Evolutionary conservation across 2,113 vertebrate species (phyloP).

Genomic region (Platanista minor): DNA sequence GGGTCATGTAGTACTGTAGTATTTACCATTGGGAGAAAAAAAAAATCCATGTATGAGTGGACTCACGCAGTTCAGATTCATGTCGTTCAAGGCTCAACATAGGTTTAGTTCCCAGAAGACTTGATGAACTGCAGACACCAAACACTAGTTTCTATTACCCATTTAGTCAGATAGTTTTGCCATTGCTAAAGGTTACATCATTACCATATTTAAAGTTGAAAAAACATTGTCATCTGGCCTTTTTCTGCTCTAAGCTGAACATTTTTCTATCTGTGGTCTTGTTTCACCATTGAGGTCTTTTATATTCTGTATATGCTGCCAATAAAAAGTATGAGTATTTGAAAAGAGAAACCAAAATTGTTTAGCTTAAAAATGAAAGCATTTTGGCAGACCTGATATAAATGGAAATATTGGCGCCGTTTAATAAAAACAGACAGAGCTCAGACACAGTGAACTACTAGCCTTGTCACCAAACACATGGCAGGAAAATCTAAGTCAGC

Average conservation of each 20-base stretch:
- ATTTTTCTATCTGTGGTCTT: background rate
- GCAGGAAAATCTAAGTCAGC: background rate
- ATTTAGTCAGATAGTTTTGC: background rate
- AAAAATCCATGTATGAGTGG: background rate
- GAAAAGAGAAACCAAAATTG: constrained; percentile 8
- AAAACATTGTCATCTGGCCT: background rate
- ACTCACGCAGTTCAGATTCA: background rate
- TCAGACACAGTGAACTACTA: background rate
- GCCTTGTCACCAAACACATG: background rate
- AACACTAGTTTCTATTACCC: background rate
- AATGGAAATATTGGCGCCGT: background rate
- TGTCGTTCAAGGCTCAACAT: background rate
- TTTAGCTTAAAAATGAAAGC: background rate
- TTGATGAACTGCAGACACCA: background rate
- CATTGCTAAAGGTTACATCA: background rate
- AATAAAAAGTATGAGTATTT: background rate
- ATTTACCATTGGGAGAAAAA: background rate
- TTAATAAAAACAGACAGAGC: background rate
- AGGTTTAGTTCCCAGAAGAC: background rate
- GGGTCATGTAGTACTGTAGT: background rate
- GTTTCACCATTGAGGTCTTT: background rate
- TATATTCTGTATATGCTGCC: background rate
- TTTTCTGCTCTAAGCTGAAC: background rate
- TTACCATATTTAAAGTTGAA: background rate
- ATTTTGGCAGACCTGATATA: background rate